Base-by-base conservation (phyloP, 2,888 invertebrate species). In the Gastrophysa polygoni region DNA sequence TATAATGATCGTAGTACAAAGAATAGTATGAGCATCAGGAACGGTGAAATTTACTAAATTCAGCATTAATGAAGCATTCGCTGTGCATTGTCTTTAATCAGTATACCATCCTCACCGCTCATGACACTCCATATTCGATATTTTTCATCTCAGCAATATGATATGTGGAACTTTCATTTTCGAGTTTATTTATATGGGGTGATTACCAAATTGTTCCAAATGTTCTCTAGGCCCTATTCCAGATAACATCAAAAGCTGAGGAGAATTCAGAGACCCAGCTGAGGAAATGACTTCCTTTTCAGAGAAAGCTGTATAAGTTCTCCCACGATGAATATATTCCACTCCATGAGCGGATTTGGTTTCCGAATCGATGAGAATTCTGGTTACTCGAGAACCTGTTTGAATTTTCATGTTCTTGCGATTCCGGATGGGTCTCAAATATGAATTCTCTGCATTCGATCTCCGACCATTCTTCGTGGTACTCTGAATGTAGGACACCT, bases 181-280 rank as follows among this genome's bases (percentile, higher is more conserved):
- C n/a, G n/a, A n/a, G n/a, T n/a, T n/a, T n/a, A n/a, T n/a, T n/a
- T n/a, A n/a, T n/a, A n/a, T n/a, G n/a, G n/a, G n/a, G n/a, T 29
- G 8, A 18, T 29, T 57, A 14, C 83, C 83, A 1, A 87, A 73
- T 1, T 85, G 80, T 63, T 84, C 73, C 55, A 90, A 77, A 67
- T 89, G 87, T 2, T 85, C 78, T 63, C 78, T 82, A 0, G 89
- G 89, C 0, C 89, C 89, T 11, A 90, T 78, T 2, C 89, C 89
- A 0, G 88, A 87, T 1, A 89, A 78, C 87, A 89, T 87, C 16
- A 89, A 72, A 10, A 95, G 77, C 78, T 95, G 92, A 0, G 94
- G 91, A 0, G 92, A 89, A 78, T 91, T 91, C 66, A 95, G 88
- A 0, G 92, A 87, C 0, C 94, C 73, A 3, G 90, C 91, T 5